Conservation (phyloP, 2,113 vertebrate species). For the Setophaga kirtlandii region DNA sequence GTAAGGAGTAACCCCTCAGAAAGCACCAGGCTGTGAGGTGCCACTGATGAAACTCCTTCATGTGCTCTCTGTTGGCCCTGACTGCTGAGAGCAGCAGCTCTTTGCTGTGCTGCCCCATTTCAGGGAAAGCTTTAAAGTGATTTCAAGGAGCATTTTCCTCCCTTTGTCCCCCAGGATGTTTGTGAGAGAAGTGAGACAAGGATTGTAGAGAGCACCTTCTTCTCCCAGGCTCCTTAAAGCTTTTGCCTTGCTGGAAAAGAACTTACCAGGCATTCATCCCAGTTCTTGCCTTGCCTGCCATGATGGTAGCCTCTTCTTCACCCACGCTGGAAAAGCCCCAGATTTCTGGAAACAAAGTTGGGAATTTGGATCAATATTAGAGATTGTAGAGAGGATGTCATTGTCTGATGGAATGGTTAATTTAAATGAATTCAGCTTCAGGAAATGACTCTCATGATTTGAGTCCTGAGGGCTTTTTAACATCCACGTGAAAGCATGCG, state of each 20-base stretch:
- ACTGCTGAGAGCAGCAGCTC: neutral
- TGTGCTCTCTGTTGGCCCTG: neutral
- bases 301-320: neutral
- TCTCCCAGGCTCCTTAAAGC: neutral
- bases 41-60: neutral
- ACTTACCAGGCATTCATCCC: neutral
- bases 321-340: neutral
- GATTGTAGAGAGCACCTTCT: neutral
- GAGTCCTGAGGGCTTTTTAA: neutral
- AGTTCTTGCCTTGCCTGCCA: neutral
- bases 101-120: neutral
- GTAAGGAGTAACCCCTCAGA: neutral
- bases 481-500: rapidly evolving
- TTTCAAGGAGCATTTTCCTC: neutral
- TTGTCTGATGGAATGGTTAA: neutral
- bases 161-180: neutral
- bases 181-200: neutral
- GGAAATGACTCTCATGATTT: neutral
- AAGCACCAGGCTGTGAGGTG: neutral
- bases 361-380: neutral
- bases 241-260: neutral
- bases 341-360: neutral
- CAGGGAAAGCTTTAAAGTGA: neutral
- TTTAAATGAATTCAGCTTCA: neutral
- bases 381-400: neutral